Evolutionary conservation across 53 echinoderm and acorn worm genomes (phyloP).

Genomic region (Holothuria leucospilota): DNA sequence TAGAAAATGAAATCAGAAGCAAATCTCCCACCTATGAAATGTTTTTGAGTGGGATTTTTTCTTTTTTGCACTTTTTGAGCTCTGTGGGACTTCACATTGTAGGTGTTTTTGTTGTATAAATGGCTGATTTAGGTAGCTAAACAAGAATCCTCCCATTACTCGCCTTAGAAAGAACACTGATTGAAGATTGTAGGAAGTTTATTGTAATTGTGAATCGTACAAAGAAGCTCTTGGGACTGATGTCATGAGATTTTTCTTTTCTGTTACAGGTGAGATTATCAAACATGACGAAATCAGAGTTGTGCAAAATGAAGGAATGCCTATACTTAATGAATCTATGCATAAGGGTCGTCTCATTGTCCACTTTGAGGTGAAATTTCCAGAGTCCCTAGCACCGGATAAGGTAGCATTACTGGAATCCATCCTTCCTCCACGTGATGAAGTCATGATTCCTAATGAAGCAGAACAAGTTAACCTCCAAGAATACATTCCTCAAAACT

Average conservation of each 20-base stretch:
- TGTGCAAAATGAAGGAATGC: constrained; percentile 88
- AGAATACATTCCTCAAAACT: constrained; percentile 61
- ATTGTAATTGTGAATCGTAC: no score
- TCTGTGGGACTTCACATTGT: no score
- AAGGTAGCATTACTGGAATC: constrained; percentile 72
- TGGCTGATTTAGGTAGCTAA: no score
- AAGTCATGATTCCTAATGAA: constrained; percentile 78
- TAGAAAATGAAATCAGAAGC: no score
- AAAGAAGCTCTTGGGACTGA: no score
- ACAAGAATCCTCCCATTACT: no score
- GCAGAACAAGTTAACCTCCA: constrained; percentile 70
- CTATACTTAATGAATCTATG: constrained; percentile 76
- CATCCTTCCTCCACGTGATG: constrained; percentile 74
- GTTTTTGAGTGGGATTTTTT: no score
- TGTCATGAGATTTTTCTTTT: not conserved
- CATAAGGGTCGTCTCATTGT: constrained; percentile 91
- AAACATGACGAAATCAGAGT: constrained; percentile 89
- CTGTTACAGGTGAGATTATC: constrained; percentile 80
- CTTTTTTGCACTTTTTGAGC: no score
- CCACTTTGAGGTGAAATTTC: constrained; percentile 90
- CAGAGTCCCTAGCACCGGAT: constrained; percentile 56
- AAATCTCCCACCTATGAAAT: no score
- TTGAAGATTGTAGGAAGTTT: no score
- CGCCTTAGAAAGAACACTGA: no score
- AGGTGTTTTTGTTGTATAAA: no score